Conservation (phyloP, 2,797 vertebrate species). For the Rhodeus uyekii region DNA sequence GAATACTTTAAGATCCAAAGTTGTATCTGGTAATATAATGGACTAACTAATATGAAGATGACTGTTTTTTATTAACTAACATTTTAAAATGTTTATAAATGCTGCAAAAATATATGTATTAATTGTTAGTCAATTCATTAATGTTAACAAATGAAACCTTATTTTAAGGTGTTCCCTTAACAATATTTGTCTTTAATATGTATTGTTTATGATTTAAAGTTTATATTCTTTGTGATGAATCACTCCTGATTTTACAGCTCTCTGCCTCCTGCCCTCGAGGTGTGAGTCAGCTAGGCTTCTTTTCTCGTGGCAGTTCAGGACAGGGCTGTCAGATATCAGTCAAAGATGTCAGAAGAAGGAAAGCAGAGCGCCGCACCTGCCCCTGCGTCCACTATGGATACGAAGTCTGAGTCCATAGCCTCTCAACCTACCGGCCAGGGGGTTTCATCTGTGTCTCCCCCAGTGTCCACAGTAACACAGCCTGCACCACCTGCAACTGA, state of each 20-base stretch:
- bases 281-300: slow-evolving; percentile 38
- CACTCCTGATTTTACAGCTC: slow-evolving; percentile 55
- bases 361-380: slow-evolving; percentile 80
- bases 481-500: slow-evolving; percentile 77
- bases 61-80: background rate
- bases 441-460: slow-evolving; percentile 87
- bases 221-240: slow-evolving; percentile 9
- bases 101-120: background rate
- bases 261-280: slow-evolving; percentile 57
- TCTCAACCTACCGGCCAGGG: slow-evolving; percentile 72
- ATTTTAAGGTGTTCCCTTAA: background rate
- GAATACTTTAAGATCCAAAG: background rate
- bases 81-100: background rate
- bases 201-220: background rate
- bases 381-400: slow-evolving; percentile 79
- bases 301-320: slow-evolving; percentile 23
- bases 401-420: slow-evolving; percentile 79
- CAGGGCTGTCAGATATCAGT: slow-evolving; percentile 32
- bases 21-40: background rate
- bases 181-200: background rate
- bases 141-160: background rate
- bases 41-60: background rate
- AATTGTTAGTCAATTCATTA: background rate
- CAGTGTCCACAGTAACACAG: slow-evolving; percentile 83
- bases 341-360: slow-evolving; percentile 88